Percentiles rank a stretch among this genome's conserved stretches.
Evolutionary conservation across 2,797 vertebrate species (phyloP).

Genomic region (Lutjanus argentimaculatus): DNA sequence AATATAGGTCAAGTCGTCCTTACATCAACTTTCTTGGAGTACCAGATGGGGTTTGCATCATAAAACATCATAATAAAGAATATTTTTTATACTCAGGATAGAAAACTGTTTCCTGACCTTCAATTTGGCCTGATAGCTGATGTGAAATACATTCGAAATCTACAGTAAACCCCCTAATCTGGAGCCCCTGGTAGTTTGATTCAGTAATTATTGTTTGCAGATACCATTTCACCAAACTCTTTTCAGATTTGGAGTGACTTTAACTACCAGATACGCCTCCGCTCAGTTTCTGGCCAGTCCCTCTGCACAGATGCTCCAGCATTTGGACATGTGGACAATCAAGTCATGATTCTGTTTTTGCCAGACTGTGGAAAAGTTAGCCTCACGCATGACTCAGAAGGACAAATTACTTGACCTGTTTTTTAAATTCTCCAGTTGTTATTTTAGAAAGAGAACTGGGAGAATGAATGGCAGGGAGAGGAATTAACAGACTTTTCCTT

Average conservation of each 20-base stretch:
- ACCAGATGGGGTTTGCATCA: background rate
- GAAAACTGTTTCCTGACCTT: background rate
- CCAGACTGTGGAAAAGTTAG: conserved; percentile 71
- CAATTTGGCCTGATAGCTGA: background rate
- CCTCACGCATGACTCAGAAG: conserved; percentile 74
- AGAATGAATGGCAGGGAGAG: conserved; percentile 25
- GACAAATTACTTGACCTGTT: conserved; percentile 63
- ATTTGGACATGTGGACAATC: conserved; percentile 18
- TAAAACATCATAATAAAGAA: background rate
- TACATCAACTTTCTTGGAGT: background rate
- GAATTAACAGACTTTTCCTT: conserved; percentile 60
- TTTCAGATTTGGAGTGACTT: background rate
- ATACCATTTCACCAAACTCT: background rate
- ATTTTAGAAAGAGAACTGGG: conserved; percentile 29
- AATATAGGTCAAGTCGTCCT: background rate
- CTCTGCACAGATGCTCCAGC: conserved; percentile 36
- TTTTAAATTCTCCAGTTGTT: conserved; percentile 58
- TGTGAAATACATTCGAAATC: background rate
- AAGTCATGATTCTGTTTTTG: conserved; percentile 54
- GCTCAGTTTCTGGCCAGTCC: conserved; percentile 10
- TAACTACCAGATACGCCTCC: conserved; percentile 7
- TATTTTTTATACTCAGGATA: background rate
- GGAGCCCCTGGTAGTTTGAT: background rate
- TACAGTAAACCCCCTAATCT: background rate
- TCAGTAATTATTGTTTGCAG: conserved; percentile 8